These are phyloP conservation scores for Piezodorus guildinii DNA, from an alignment of 1,140 invertebrate species.

Conservation along the genomic window DNA sequence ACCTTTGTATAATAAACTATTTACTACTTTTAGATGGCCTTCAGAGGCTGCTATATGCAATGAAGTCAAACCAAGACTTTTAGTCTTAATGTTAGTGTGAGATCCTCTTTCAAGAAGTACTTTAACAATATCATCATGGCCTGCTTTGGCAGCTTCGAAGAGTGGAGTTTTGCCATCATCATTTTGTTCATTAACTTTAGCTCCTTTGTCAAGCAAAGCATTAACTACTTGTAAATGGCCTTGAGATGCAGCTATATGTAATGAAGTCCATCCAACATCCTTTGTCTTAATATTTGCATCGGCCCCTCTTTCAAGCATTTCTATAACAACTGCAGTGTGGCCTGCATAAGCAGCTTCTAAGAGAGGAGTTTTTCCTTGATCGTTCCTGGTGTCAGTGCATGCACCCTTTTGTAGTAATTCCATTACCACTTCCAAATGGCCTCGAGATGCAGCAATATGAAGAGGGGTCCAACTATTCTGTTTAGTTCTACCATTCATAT, in stretches of 20 bases:
- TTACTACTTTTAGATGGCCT: background rate
- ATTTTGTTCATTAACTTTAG: background rate
- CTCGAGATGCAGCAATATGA: background rate
- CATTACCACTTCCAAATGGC: background rate
- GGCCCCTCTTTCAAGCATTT: background rate
- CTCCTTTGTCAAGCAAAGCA: background rate
- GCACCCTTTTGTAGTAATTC: background rate
- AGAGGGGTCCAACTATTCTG: background rate
- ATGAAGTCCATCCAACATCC: background rate
- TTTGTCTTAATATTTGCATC: background rate
- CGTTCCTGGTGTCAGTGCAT: background rate
- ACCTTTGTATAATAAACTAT: background rate
- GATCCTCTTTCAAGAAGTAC: background rate
- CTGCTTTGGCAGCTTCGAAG: background rate
- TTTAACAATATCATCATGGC: background rate
- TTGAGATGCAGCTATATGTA: background rate
- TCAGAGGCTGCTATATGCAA: background rate
- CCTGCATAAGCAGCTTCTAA: background rate
- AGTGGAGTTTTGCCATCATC: background rate
- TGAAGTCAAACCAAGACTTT: background rate
- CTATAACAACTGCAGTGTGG: background rate
- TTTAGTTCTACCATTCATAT: background rate
- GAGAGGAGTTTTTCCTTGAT: constrained; percentile 1
- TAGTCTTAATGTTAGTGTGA: background rate
- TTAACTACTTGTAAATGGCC: background rate